Evolutionary conservation across 2,888 invertebrate genomes (phyloP).

Genomic region (Byasa hedistus): DNA sequence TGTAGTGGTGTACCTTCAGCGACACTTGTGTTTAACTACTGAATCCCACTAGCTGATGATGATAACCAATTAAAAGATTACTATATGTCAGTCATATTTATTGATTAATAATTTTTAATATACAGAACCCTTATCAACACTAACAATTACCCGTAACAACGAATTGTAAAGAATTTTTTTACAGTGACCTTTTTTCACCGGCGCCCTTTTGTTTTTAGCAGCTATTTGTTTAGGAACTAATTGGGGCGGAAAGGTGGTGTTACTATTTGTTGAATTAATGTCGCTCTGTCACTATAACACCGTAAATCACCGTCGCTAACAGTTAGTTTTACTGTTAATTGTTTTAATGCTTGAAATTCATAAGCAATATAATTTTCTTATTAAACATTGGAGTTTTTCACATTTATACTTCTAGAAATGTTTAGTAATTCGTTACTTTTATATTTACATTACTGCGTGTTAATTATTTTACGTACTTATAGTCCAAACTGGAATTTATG

Average conservation of each 20-base stretch:
- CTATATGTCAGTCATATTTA: too few species aligned
- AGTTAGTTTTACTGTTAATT: background rate
- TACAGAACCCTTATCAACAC: slow-evolving; percentile 13
- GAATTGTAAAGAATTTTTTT: slow-evolving; percentile 13
- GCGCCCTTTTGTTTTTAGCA: slow-evolving; percentile 44
- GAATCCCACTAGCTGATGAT: background rate
- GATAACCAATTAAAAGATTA: background rate
- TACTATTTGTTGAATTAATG: slow-evolving; percentile 23
- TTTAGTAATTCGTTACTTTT: too few species aligned
- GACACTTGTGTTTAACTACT: background rate
- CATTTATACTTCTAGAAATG: too few species aligned
- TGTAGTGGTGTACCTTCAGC: background rate
- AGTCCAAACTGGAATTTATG: too few species aligned
- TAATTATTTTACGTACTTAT: too few species aligned
- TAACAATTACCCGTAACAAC: background rate
- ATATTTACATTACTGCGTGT: too few species aligned
- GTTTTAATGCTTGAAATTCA: background rate
- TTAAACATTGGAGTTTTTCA: too few species aligned
- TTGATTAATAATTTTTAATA: background rate
- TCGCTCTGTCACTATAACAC: background rate
- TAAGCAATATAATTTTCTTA: too few species aligned
- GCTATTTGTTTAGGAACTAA: slow-evolving; percentile 66
- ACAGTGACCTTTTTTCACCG: slow-evolving; percentile 28
- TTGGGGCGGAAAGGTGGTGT: slow-evolving; percentile 41
- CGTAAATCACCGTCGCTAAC: slow-evolving; percentile 3